phyloP scores from a whole-genome alignment of 2,113 vertebrate species.

The Myxocyprinus asiaticus region DNA sequence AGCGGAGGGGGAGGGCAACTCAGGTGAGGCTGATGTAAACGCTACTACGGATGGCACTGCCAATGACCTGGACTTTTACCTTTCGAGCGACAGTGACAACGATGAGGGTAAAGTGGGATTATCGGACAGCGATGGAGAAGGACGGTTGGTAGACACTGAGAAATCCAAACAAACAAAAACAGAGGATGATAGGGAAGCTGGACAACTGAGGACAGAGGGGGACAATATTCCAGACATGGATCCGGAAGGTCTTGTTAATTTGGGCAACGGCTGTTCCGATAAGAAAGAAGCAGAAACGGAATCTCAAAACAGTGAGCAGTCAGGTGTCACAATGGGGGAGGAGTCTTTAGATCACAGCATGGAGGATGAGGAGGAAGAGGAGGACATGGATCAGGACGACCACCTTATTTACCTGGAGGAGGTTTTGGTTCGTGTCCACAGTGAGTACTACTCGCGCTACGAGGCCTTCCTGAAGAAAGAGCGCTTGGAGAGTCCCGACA shows the following conservation, averaged over 20 bases:
- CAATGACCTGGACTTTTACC: constrained; percentile 86
- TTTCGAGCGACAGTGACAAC: constrained; percentile 90
- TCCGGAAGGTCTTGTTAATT: constrained; percentile 73
- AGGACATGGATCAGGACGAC: constrained; percentile 87
- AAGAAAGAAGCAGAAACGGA: constrained; percentile 90
- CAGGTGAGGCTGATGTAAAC: constrained; percentile 47
- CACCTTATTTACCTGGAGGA: constrained; percentile 95
- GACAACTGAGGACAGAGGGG: constrained; percentile 50
- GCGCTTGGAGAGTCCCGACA: constrained; percentile 81
- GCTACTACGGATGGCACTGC: constrained; percentile 48
- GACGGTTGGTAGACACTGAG: constrained; percentile 59
- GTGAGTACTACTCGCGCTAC: constrained; percentile 88
- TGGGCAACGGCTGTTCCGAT: constrained; percentile 85
- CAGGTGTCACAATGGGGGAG: constrained; percentile 88
- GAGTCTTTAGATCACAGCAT: constrained; percentile 92
- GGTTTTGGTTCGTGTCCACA: constrained; percentile 90
- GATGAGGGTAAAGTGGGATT: constrained; percentile 74
- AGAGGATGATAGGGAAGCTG: constrained; percentile 56
- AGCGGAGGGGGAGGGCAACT: constrained; percentile 46
- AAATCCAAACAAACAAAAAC: constrained; percentile 59
- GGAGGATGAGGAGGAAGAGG: constrained; percentile 84
- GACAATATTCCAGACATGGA: constrained; percentile 55
- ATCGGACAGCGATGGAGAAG: constrained; percentile 76
- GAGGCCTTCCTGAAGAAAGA: constrained; percentile 82
- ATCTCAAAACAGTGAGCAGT: constrained; percentile 95